phyloP scores from a whole-genome alignment of 2,113 vertebrate species.

The Tragulus kanchil region DNA sequence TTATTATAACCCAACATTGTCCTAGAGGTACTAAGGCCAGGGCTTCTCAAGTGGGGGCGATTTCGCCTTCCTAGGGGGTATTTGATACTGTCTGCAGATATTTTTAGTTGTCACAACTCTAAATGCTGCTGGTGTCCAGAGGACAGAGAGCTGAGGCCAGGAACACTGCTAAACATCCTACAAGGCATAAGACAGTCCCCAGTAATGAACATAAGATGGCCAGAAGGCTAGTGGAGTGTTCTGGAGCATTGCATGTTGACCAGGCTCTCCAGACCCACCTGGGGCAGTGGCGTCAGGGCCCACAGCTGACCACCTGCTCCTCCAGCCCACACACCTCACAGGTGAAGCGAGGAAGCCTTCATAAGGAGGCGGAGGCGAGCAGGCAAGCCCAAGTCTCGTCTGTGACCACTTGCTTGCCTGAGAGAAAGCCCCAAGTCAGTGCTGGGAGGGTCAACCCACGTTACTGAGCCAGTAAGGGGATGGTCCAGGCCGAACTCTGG shows the following conservation, averaged over 20 bases:
- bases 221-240: not conserved
- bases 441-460: not conserved
- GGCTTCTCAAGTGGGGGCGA: not conserved
- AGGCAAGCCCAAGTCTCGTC: not conserved
- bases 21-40: not conserved
- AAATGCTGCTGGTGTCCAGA: not conserved
- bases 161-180: not conserved
- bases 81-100: not conserved
- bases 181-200: not conserved
- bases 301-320: not conserved
- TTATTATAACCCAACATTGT: not conserved
- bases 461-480: not conserved
- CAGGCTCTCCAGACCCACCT: constrained; percentile 60
- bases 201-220: not conserved
- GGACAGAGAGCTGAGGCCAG: not conserved
- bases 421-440: not conserved
- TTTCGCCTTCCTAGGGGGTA: not conserved
- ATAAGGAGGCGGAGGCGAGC: not conserved
- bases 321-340: no score
- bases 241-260: constrained; percentile 67
- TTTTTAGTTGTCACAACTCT: not conserved
- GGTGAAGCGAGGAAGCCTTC: not conserved
- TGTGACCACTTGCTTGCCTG: not conserved
- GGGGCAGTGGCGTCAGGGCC: not conserved
- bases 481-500: not conserved